Evolutionary conservation across 1,140 invertebrate genomes (phyloP), one percentile per base, ranked within the genome.

Genomic region (Protaetia brevitarsis): DNA sequence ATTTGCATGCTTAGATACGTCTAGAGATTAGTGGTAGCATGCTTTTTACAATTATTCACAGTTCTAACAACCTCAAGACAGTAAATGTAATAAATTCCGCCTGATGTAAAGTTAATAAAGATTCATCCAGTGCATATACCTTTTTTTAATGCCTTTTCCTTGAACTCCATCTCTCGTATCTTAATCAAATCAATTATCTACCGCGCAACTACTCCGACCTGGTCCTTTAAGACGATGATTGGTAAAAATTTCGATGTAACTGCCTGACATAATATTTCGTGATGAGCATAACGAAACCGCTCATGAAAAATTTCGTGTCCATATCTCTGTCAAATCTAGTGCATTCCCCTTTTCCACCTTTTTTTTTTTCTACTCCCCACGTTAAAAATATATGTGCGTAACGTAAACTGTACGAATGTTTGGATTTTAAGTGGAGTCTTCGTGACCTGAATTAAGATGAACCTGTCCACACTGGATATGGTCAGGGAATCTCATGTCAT

Each of bases 391-490:
- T n/a, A n/a, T n/a, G n/a, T 51, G 19, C 26, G 41, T 51, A 51
- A 51, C 16, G 26, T 51, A 51, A 51, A 51, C 41, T 51, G 41
- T 51, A 51, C 26, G 41, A n/a, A 29, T 59, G 57, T 59, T 36
- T 36, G 29, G 60, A 34, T 62, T 62, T 36, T 31, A 31, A 36
- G 60, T 36, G 27, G 27, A 62, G 36, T 5, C 31, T 6, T 4
- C 31, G 60, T 62, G 60, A 31, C 26, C 60, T 21, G 63, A 65
- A 65, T 58, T 34, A 26, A 30, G 63, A 65, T 57, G 51, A 57
- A 65, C 63, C 56, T 65, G 63, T 56, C 51, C 29, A 57, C n/a
- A n/a, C 63, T 65, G 37, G 51, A 65, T 65, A 65, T 65, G 63
- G 63, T 51, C 63, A 59, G 19, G 41, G 26, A 64, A 56, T 45